Base-by-base conservation (phyloP, 2,888 invertebrate genomes). In the Trichopoda pennipes region DNA sequence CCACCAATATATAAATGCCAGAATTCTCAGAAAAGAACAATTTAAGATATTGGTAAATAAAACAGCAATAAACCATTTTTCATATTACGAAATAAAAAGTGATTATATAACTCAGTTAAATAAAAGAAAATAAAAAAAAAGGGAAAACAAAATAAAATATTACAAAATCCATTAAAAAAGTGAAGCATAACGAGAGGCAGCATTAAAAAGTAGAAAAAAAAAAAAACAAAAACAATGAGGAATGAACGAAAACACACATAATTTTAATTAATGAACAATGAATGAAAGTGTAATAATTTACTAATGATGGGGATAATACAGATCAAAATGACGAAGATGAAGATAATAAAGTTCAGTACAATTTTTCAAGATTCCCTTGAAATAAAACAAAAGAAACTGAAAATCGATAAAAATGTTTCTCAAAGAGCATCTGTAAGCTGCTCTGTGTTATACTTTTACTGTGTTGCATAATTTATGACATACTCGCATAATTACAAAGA, bases 241-340 rank as follows among this genome's bases (percentile, higher is more conserved):
- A 16, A 44, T n/a, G 14, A 44, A n/a, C 2, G 42, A 44, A 44
- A 6, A 3, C 12, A 9, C 12, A 35, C 1, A 12, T 7, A 32
- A 19, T 56, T 35, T 6, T 38, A 68, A 32, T n/a, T 1, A 55
- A 44, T 55, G 42, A 53, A 68, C 19, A 55, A 56, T 44, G 17
- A 14, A 44, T 56, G 44, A 53, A 44, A 44, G 42, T 44, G n/a
- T 16, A 44, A 44, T 19, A 47, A 32, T 16, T 56, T 44, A 14
- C 55, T 55, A 55, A 69, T 56, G 42, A 44, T 32, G 28, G 42
- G 68, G 42, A 56, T 56, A 69, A 44, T 69, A 44, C 17, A 55
- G 68, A 51, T 49, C 2, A 35, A 38, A 38, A 32, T 32, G 44
- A 14, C 42, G 6, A n/a, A n/a, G n/a, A 55, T 56, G 28, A 19